Percentiles rank a stretch among this genome's conserved stretches.
phyloP scores from a whole-genome alignment of 1,140 invertebrate genomes.

The Phocides pigmalion region DNA sequence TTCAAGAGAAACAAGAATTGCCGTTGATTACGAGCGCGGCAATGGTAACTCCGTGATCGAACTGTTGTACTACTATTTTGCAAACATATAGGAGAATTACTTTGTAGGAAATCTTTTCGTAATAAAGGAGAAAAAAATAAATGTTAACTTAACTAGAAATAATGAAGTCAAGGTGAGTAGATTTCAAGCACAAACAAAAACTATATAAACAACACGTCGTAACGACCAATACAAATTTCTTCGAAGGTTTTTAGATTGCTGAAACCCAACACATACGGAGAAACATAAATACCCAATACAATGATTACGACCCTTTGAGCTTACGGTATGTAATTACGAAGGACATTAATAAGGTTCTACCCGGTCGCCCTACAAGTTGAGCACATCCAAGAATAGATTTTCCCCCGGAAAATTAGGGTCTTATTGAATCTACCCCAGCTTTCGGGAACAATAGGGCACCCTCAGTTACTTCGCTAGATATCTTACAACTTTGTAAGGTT shows the following conservation, averaged over 20 bases:
- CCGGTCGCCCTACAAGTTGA: slow-evolving; percentile 23
- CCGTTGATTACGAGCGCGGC: too few species aligned
- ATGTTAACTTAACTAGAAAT: too few species aligned
- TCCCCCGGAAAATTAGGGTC: slow-evolving; percentile 44
- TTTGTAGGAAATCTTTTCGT: too few species aligned
- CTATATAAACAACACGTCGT: not conserved
- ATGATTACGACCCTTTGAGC: slow-evolving; percentile 5
- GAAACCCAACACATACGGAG: slow-evolving; percentile 6
- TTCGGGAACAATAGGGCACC: slow-evolving; percentile 31
- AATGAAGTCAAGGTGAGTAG: too few species aligned
- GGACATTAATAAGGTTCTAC: slow-evolving; percentile 32
- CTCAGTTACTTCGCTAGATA: slow-evolving; percentile 2
- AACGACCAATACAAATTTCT: not conserved
- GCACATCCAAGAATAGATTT: slow-evolving; percentile 35
- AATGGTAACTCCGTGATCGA: too few species aligned
- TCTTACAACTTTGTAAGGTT: slow-evolving; percentile 11
- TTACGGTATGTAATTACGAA: slow-evolving; percentile 16
- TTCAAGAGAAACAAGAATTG: too few species aligned
- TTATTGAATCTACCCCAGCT: slow-evolving; percentile 40
- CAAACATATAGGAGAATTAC: too few species aligned
- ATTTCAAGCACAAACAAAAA: too few species aligned
- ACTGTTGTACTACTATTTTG: too few species aligned
- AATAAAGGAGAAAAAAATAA: too few species aligned
- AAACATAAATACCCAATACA: slow-evolving; percentile 7
- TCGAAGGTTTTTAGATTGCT: slow-evolving; percentile 1